Evolutionary conservation across 64 coral and sea anemone species (phyloP).

Genomic region (Dendrophyllia cribrosa): DNA sequence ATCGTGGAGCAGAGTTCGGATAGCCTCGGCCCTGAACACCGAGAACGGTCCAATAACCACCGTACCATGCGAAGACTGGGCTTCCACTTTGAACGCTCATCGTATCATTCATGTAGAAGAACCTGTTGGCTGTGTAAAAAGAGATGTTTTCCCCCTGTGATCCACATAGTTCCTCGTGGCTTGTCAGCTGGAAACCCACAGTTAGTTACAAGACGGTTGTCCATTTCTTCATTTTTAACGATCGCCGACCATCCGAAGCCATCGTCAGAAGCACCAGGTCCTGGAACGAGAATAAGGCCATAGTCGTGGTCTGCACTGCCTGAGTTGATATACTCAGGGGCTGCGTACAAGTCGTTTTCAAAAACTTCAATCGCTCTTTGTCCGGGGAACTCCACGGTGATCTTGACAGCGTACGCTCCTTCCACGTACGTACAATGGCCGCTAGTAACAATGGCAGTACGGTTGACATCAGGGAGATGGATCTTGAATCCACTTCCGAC

Average conservation of each 20-base stretch:
- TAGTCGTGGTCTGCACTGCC: conserved; percentile 10
- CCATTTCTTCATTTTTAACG: conserved; percentile 14
- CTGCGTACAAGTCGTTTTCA: neutral
- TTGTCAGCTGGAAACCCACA: conserved; percentile 43
- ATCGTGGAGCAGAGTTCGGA: conserved; percentile 62
- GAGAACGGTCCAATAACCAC: conserved; percentile 59
- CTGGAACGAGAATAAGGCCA: conserved; percentile 47
- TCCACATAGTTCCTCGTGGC: conserved; percentile 41
- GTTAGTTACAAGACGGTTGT: conserved; percentile 40
- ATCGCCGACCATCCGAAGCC: conserved; percentile 66
- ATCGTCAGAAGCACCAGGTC: conserved; percentile 10
- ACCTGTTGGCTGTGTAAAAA: neutral
- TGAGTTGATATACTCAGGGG: neutral
- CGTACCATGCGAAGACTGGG: conserved; percentile 59
- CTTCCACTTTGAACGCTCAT: conserved; percentile 45
- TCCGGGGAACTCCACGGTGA: conserved; percentile 30
- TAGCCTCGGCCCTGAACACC: conserved; percentile 36
- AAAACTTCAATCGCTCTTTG: neutral
- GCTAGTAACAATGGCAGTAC: conserved; percentile 39
- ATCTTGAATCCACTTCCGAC: conserved; percentile 27
- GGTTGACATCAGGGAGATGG: conserved; percentile 18
- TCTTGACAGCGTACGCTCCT: conserved; percentile 8
- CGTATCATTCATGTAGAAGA: conserved; percentile 56
- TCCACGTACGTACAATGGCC: neutral
- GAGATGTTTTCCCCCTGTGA: conserved; percentile 10